A percentile compares a stretch with the other conserved stretches of the same genome.
These are phyloP conservation scores for Tuta absoluta DNA, from an alignment of 2,888 invertebrate species.

Conservation along the genomic window DNA sequence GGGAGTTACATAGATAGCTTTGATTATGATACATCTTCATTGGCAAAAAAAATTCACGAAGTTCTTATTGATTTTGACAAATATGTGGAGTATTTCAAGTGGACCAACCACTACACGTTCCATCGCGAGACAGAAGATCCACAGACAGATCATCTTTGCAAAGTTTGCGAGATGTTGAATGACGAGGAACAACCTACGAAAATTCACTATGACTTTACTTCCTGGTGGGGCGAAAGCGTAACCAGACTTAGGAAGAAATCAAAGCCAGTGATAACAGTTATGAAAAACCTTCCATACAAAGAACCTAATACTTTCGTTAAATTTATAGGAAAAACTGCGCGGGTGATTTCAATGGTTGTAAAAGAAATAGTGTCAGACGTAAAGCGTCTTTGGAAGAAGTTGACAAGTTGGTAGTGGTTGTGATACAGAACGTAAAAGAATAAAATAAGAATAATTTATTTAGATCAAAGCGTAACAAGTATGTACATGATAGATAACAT, in stretches of 20 bases:
- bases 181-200: background rate
- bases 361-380: too few relatives aligned
- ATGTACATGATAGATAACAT: too few relatives aligned
- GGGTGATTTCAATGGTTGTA: background rate
- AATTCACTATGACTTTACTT: background rate
- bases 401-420: too few relatives aligned
- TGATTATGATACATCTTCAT: background rate
- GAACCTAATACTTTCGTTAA: too few relatives aligned
- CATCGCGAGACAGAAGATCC: background rate
- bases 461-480: too few relatives aligned
- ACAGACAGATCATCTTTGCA: conserved; percentile 8
- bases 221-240: background rate
- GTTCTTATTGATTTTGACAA: background rate
- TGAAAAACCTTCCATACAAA: too few relatives aligned
- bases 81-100: conserved; percentile 6
- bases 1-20: background rate
- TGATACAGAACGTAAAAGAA: too few relatives aligned
- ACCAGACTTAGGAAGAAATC: background rate
- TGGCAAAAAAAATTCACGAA: background rate
- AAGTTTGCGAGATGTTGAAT: conserved; percentile 3
- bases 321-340: too few relatives aligned
- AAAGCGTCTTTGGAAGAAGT: too few relatives aligned
- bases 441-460: too few relatives aligned
- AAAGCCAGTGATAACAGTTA: background rate
- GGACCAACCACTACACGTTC: conserved; percentile 13